phyloP scores from a whole-genome alignment of 2,888 invertebrate genomes.

The Syrphus vitripennis region DNA sequence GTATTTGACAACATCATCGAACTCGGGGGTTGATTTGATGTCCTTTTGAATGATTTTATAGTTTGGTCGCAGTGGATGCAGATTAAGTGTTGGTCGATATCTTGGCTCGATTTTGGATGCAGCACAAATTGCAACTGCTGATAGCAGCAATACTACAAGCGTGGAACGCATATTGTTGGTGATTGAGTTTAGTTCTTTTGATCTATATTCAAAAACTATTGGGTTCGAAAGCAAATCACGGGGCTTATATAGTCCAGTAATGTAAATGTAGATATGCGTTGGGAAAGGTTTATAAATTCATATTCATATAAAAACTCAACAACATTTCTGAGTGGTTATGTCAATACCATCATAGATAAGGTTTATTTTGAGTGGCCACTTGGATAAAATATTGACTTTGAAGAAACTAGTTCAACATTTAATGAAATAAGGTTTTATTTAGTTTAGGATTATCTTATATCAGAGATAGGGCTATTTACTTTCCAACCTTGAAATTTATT shows the following conservation, averaged over 20 bases:
- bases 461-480: too few species aligned
- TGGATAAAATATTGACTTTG: too few species aligned
- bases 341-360: neutral
- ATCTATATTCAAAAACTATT: conserved; percentile 24
- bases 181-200: neutral
- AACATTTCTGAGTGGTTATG: neutral
- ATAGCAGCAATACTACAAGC: conserved; percentile 12
- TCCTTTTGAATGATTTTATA: neutral
- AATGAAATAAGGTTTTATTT: too few species aligned
- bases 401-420: too few species aligned
- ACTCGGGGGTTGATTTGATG: neutral
- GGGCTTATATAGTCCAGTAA: conserved; percentile 28
- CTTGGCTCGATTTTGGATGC: neutral
- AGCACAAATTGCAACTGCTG: conserved; percentile 39
- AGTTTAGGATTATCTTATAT: too few species aligned
- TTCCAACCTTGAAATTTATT: too few species aligned
- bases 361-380: neutral
- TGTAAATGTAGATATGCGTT: too few species aligned
- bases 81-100: neutral
- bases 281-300: neutral
- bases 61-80: neutral
- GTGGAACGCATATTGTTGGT: conserved; percentile 26
- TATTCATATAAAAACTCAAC: neutral
- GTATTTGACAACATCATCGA: conserved; percentile 34
- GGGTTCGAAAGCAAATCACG: neutral